Evolutionary conservation across 2,113 vertebrate genomes (phyloP).

Genomic region (Neoarius graeffei): DNA sequence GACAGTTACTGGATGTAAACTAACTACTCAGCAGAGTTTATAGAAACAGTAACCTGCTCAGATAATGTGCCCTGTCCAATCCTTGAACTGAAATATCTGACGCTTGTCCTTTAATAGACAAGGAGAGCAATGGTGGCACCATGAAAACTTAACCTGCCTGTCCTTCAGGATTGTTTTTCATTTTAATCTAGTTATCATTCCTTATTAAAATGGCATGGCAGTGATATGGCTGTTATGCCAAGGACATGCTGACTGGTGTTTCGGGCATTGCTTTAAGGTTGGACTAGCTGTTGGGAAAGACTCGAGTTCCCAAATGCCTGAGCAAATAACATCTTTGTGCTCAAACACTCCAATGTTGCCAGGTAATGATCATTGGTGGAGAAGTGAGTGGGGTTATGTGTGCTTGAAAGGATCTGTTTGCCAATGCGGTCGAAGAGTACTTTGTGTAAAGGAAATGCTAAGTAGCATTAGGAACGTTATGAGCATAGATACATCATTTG

Average conservation of each 20-base stretch:
- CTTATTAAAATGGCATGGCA: slow-evolving; percentile 31
- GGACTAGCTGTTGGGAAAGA: slow-evolving; percentile 43
- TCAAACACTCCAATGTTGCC: slow-evolving; percentile 35
- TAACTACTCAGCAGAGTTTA: slow-evolving; percentile 15
- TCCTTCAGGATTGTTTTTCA: slow-evolving; percentile 33
- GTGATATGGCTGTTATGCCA: slow-evolving; percentile 35
- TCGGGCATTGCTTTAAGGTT: slow-evolving; percentile 40
- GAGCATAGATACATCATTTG: neutral
- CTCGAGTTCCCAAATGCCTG: slow-evolving; percentile 27
- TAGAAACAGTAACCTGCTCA: slow-evolving; percentile 7
- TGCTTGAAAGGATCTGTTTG: neutral
- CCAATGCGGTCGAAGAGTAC: neutral
- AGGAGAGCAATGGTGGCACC: slow-evolving; percentile 25
- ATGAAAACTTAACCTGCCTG: slow-evolving; percentile 33
- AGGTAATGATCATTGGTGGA: slow-evolving; percentile 29
- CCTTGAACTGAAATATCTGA: slow-evolving; percentile 49
- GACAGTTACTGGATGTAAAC: slow-evolving; percentile 41
- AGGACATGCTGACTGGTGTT: slow-evolving; percentile 43
- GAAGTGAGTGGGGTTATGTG: slow-evolving; percentile 19
- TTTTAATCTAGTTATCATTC: slow-evolving; percentile 34
- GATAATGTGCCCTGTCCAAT: slow-evolving; percentile 10
- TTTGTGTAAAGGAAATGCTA: neutral
- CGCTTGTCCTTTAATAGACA: slow-evolving; percentile 13
- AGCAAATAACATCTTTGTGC: slow-evolving; percentile 31
- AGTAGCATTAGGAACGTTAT: neutral